Evolutionary conservation across 1,140 invertebrate species (phyloP), one percentile per base, ranked within the genome.

Genomic region (Lordiphosa clarofinis): DNA sequence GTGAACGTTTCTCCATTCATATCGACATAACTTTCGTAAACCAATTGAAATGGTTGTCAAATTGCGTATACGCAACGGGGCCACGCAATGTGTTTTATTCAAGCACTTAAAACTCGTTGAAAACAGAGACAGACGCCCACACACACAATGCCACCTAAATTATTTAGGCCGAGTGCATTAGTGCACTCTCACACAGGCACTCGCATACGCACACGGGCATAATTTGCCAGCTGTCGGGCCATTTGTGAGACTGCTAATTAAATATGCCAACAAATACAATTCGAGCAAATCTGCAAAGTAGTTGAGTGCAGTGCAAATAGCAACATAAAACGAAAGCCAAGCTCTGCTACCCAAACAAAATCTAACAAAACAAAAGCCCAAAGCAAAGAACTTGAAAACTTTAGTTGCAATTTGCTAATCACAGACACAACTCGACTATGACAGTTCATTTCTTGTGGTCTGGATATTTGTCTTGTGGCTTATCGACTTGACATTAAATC

Each of bases 101-200:
- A 79, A 78, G 57, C 72, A 64, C 50, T 72, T 67, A 58, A 72
- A 84, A 72, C 76, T 49, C 75, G 65, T 69, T 69, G 66, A 70
- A 68, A 67, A 60, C 37, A 49, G 9, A 12, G 38, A 28, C 10
- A 63, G 39, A 48, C 39, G 42, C 52, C 39, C 13, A 65, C 19
- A 3, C 21, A 21, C 65, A 70, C 75, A 81, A 66, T 62, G 56
- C 43, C 53, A 50, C 44, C 42, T 82, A 58, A 84, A 82, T 82
- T 69, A 82, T 82, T 84, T 67, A 82, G 78, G 59, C 46, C 49
- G 58, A 84, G 59, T 84, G 78, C 76, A 82, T 82, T 82, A 82
- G 78, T 69, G 72, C 39, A 48, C 38, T 31, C 38, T 13, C 53
- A 44, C 57, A 44, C 57, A 60, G 35, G 31, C 62, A 64, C 19